Conservation (phyloP, 2,888 invertebrate genomes). For the Trissonchulus latispiculum region DNA sequence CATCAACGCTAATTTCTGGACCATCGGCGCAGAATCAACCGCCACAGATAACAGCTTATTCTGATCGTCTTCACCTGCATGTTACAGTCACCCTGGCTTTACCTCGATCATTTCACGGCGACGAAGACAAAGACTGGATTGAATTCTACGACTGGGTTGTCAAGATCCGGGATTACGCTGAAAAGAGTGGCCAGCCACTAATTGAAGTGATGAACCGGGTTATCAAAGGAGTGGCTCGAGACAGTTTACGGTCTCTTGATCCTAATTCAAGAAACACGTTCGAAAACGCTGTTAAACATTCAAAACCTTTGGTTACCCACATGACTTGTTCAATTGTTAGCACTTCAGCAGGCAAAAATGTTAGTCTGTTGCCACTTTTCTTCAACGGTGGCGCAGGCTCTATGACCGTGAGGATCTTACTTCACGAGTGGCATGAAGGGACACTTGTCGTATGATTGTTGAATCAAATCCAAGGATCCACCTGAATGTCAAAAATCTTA, state of each 20-base stretch:
- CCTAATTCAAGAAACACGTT: background rate
- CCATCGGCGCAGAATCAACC: too few species aligned
- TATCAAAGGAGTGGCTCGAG: background rate
- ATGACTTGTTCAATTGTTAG: background rate
- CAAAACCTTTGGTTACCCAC: background rate
- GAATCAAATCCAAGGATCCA: too few species aligned
- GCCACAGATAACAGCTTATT: too few species aligned
- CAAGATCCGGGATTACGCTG: background rate
- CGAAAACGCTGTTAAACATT: background rate
- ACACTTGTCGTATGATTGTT: too few species aligned
- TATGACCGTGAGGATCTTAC: too few species aligned
- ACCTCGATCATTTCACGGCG: background rate
- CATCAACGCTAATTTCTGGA: too few species aligned
- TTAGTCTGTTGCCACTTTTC: background rate
- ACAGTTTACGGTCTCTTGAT: background rate
- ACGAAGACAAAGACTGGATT: background rate
- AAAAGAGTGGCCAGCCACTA: background rate
- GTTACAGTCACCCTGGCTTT: background rate
- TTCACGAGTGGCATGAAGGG: too few species aligned
- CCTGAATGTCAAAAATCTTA: too few species aligned
- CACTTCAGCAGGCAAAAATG: background rate
- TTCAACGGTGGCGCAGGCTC: background rate
- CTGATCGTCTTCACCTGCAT: background rate
- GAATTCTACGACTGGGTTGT: background rate
- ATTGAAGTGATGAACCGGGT: background rate